A percentile compares a stretch with the other conserved stretches of the same genome.
phyloP scores from a whole-genome alignment of 2,113 vertebrate species.

The Penelope pileata region DNA sequence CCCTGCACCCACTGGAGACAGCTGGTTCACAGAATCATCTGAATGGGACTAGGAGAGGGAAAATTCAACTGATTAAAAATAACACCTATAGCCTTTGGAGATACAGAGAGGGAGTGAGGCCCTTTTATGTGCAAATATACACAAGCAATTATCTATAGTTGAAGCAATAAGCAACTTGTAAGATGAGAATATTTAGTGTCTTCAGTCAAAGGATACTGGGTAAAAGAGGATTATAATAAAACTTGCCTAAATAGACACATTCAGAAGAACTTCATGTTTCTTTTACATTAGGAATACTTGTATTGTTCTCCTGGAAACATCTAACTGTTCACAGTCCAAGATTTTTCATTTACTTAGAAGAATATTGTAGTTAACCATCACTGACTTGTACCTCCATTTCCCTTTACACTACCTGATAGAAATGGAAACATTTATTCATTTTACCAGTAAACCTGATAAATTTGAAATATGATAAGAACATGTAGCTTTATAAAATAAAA shows the following conservation, averaged over 20 bases:
- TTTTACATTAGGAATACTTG: not conserved
- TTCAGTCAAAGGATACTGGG: not conserved
- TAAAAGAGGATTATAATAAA: not conserved
- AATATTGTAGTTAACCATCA: not conserved
- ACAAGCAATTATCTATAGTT: not conserved
- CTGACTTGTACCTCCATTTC: not conserved
- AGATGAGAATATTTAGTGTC: not conserved
- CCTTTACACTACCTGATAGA: not conserved
- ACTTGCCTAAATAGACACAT: not conserved
- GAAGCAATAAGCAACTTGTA: not conserved
- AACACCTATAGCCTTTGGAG: not conserved
- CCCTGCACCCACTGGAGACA: fast-evolving
- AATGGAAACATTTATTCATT: not conserved
- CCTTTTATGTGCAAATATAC: not conserved
- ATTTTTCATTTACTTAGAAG: not conserved
- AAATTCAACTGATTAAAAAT: not conserved
- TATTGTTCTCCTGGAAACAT: not conserved
- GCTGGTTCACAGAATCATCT: not conserved
- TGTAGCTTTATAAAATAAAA: not conserved
- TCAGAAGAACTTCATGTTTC: not conserved
- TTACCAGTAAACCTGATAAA: not conserved
- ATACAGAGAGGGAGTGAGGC: not conserved
- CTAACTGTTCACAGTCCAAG: not conserved
- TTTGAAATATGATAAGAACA: not conserved
- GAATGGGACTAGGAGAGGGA: not conserved